Base-by-base conservation (phyloP, 2,113 vertebrate genomes). In the Polyodon spathula region DNA sequence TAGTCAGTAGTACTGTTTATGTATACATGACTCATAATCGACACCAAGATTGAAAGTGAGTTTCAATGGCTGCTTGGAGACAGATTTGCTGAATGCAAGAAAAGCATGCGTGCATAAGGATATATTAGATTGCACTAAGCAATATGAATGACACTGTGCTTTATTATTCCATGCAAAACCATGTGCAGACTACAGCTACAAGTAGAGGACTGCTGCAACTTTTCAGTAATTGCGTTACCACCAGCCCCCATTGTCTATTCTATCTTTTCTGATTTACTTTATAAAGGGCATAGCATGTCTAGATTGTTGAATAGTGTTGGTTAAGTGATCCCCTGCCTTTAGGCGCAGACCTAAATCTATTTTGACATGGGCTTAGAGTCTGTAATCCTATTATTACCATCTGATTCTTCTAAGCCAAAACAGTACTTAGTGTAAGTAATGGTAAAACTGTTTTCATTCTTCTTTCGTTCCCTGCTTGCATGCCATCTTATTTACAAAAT, bases 301-400 rank as follows among this genome's bases (percentile, higher is more conserved):
- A 66, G 63, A 72, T 78, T 66, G 72, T 62, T 62, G 63, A 62
- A 66, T 64, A 68, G 63, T 73, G 73, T 76, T 79, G 77, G 71
- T 70, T 75, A 76, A 76, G 72, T 74, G 74, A 79, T 80, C 76
- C 58, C 62, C 44, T 53, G 73, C 77, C 71, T 66, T 40, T 64
- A 58, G 74, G 63, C 68, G 44, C 38, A 68, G 73, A 77, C 79
- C 71, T 72, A 79, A 80, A 78, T 82, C 75, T 76, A 72, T 83
- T 82, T 77, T 75, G 78, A 80, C 71, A 76, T 66, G 50, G 67
- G 75, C 68, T 85, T 78, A 83, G 65, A 44, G 63, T 58, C 58
- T 80, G 76, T 85, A 82, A 83, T 81, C 79, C 77, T 76, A 79
- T 85, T 78, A 81, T 78, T 76, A 64, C 73, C 78, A 76, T 81